These are phyloP conservation scores for Bombus terrestris DNA, from an alignment of 1,140 invertebrate species.

Conservation along the genomic window DNA sequence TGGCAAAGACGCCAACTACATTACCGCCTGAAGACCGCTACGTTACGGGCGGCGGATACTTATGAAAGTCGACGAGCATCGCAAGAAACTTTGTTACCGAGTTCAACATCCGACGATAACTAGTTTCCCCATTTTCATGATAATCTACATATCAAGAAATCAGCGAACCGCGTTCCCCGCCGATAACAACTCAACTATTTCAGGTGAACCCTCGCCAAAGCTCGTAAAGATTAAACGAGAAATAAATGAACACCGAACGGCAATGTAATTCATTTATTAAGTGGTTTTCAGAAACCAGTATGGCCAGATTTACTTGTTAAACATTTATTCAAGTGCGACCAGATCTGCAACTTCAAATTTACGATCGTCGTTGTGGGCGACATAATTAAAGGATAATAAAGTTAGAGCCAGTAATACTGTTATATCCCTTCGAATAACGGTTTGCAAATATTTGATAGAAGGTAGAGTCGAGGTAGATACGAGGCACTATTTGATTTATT, in stretches of 20 bases:
- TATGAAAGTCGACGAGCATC: constrained; percentile 34
- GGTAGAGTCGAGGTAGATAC: neutral
- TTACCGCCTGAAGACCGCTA: constrained; percentile 72
- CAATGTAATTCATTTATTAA: constrained; percentile 41
- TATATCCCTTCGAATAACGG: constrained; percentile 21
- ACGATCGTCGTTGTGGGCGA: constrained; percentile 4
- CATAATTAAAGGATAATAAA: constrained; percentile 46
- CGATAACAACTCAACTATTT: constrained; percentile 44
- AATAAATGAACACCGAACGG: constrained; percentile 13
- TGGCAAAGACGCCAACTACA: constrained; percentile 70
- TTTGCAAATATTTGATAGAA: constrained; percentile 16
- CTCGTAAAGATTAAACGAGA: constrained; percentile 15
- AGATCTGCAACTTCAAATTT: constrained; percentile 36
- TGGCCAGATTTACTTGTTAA: constrained; percentile 8
- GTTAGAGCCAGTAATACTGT: constrained; percentile 23
- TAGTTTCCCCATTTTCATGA: constrained; percentile 47
- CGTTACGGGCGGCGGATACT: constrained; percentile 68
- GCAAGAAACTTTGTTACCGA: constrained; percentile 37
- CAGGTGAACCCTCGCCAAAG: neutral
- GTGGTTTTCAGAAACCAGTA: constrained; percentile 46
- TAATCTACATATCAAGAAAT: neutral
- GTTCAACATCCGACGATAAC: constrained; percentile 64
- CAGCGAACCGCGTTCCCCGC: constrained; percentile 9
- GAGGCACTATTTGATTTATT: constrained; percentile 5
- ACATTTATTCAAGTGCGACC: constrained; percentile 3